Conservation (phyloP, 2,888 invertebrate genomes). For the Machimus rusticus region DNA sequence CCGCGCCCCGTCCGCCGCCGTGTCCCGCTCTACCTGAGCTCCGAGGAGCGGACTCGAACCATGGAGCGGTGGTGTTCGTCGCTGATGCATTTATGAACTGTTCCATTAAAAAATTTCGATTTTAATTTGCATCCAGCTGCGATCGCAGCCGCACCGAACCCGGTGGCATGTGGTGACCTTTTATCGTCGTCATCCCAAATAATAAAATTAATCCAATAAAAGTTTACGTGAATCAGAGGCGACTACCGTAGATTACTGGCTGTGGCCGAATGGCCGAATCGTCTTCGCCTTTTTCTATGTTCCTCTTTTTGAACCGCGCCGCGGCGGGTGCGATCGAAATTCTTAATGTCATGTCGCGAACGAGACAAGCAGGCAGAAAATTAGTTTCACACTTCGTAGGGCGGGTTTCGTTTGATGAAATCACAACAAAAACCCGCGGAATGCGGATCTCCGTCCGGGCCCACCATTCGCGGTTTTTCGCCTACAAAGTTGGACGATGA, state of each 20-base stretch:
- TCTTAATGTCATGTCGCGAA: constrained; percentile 38
- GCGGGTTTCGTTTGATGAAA: constrained; percentile 29
- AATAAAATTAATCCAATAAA: constrained; percentile 39
- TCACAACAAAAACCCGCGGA: neutral
- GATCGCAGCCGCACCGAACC: neutral
- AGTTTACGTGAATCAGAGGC: constrained; percentile 36
- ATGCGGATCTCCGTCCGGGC: neutral
- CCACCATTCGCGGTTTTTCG: neutral
- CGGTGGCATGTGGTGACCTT: constrained; percentile 39
- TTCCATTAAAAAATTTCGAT: constrained; percentile 32
- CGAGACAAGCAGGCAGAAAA: constrained; percentile 34
- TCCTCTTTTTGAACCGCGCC: neutral
- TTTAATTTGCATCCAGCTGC: constrained; percentile 42
- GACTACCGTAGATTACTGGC: constrained; percentile 39
- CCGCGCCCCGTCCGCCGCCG: neutral
- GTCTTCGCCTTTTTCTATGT: neutral
- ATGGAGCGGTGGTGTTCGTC: neutral
- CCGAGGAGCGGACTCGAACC: neutral
- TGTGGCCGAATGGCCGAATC: neutral
- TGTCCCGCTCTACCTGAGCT: neutral
- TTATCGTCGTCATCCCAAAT: constrained; percentile 39
- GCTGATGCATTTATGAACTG: constrained; percentile 39
- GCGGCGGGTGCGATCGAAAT: constrained; percentile 15
- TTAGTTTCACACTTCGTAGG: constrained; percentile 37
- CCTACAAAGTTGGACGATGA: neutral